phyloP scores from a whole-genome alignment of 2,888 invertebrate species.

The Drosophila seclusa region DNA sequence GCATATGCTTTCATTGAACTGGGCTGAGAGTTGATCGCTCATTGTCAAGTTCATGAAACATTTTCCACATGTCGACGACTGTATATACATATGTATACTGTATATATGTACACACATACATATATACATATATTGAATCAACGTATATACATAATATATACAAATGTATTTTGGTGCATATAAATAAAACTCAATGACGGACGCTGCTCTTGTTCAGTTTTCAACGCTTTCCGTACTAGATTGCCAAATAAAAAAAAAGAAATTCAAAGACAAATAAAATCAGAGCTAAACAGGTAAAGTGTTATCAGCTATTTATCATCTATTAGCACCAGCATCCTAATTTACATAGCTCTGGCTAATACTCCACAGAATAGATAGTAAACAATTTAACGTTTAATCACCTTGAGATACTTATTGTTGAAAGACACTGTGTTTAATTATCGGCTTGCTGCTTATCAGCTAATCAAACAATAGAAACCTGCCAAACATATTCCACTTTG shows the following conservation, averaged over 20 bases:
- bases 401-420: conserved; percentile 26
- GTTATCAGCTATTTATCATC: conserved; percentile 22
- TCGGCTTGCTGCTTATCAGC: conserved; percentile 28
- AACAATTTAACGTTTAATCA: conserved; percentile 1
- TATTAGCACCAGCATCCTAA: conserved; percentile 21
- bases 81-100: no score
- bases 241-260: conserved; percentile 57
- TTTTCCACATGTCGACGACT: conserved; percentile 25
- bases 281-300: conserved; percentile 8
- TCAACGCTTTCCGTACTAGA: conserved; percentile 58
- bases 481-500: not conserved
- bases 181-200: conserved; percentile 71
- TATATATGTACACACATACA: not conserved
- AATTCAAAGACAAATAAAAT: not conserved
- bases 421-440: conserved; percentile 7
- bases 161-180: conserved; percentile 25
- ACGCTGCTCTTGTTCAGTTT: conserved; percentile 54
- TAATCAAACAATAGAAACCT: conserved; percentile 19
- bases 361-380: conserved; percentile 5
- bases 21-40: conserved; percentile 26
- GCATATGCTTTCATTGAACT: conserved; percentile 1
- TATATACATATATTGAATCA: not conserved
- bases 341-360: conserved; percentile 2
- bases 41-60: conserved; percentile 59
- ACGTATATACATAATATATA: conserved; percentile 12